Evolutionary conservation across 1,140 invertebrate genomes (phyloP).

Genomic region (Drosophila ironensis): DNA sequence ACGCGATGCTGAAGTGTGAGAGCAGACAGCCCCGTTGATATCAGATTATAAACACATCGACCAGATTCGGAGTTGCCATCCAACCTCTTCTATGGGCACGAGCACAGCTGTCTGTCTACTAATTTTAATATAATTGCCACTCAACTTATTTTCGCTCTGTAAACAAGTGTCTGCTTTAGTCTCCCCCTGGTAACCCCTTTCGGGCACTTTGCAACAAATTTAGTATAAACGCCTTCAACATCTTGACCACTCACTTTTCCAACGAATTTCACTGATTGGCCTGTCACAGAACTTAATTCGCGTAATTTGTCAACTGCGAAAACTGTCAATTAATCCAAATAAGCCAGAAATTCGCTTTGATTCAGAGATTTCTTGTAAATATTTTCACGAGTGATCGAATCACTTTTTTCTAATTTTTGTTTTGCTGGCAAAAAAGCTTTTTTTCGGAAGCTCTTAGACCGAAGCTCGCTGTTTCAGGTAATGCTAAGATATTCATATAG

Average conservation of each 20-base stretch:
- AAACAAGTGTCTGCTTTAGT: conserved; percentile 42
- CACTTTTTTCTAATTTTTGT: conserved; percentile 15
- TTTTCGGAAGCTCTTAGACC: conserved; percentile 19
- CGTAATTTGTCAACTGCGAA: conserved; percentile 24
- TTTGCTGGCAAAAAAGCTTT: conserved; percentile 22
- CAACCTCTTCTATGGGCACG: conserved; percentile 11
- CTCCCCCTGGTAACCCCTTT: no score
- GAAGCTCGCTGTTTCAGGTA: conserved; percentile 31
- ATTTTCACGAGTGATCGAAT: conserved; percentile 20
- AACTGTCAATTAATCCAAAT: conserved; percentile 39
- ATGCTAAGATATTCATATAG: conserved; percentile 1
- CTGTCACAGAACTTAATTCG: conserved; percentile 25
- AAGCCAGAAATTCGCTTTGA: conserved; percentile 9
- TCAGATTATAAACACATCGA: conserved; percentile 16
- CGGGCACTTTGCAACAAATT: not conserved
- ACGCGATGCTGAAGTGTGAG: not conserved
- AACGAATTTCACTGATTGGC: conserved; percentile 19
- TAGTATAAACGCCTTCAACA: no score
- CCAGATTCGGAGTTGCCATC: conserved; percentile 4
- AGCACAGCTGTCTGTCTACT: conserved; percentile 16
- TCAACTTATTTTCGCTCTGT: conserved; percentile 28
- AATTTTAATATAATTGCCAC: conserved; percentile 27
- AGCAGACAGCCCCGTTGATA: conserved; percentile 11
- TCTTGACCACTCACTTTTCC: conserved; percentile 27
- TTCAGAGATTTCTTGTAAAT: conserved; percentile 9